Conservation (phyloP, 2,113 vertebrate species). For the Aspidoscelis tigris region DNA sequence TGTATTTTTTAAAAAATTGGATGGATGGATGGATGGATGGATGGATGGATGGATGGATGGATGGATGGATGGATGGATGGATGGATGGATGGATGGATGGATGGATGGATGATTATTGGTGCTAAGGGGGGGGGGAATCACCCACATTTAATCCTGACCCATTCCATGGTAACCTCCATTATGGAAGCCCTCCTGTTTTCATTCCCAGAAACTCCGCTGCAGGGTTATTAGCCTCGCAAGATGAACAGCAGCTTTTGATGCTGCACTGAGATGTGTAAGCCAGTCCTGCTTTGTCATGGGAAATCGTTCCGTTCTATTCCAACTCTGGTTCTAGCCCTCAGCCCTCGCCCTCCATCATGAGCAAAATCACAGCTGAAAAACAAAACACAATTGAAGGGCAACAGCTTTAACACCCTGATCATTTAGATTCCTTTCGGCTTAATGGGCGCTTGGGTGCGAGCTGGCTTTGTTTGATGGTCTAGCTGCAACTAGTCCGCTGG, state of each 20-base stretch:
- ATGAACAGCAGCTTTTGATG: background rate
- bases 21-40: no score
- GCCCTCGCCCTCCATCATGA: background rate
- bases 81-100: no score
- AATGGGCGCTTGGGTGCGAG: conserved; percentile 38
- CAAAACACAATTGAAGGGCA: conserved; percentile 28
- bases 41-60: no score
- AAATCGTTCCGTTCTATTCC: conserved; percentile 42
- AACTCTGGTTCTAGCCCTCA: conserved; percentile 27
- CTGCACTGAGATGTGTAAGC: conserved; percentile 30
- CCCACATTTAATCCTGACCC: no score
- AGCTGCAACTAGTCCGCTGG: conserved; percentile 39
- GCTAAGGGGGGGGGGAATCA: no score
- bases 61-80: no score
- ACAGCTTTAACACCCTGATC: conserved; percentile 24
- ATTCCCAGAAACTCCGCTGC: background rate
- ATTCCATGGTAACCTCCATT: no score
- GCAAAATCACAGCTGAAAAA: conserved; percentile 26
- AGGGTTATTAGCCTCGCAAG: background rate
- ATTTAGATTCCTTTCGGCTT: conserved; percentile 45
- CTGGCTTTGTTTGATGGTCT: conserved; percentile 43
- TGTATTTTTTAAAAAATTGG: no score
- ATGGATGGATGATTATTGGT: no score
- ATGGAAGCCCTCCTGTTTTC: background rate
- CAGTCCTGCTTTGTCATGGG: conserved; percentile 17